Percentiles rank a stretch among this genome's conserved stretches.
phyloP scores from a whole-genome alignment of 2,797 vertebrate species.

The Gallinago solitaria region DNA sequence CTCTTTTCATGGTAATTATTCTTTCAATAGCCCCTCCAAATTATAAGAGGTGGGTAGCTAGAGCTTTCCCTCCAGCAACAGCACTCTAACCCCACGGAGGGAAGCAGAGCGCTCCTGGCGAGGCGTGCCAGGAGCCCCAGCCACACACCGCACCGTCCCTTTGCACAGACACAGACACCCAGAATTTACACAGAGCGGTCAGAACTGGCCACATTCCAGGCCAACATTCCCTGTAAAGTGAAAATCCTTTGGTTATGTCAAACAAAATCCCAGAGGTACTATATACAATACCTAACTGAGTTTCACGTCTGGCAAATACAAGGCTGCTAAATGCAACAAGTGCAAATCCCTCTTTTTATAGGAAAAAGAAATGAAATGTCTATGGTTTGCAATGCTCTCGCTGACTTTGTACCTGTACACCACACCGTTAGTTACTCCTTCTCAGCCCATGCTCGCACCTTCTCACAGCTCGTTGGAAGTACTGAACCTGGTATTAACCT shows the following conservation, averaged over 20 bases:
- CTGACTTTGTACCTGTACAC: background rate
- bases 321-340: background rate
- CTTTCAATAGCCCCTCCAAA: background rate
- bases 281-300: background rate
- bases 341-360: background rate
- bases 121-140: background rate
- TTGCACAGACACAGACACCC: background rate
- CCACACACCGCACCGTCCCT: background rate
- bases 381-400: background rate
- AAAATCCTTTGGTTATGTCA: slow-evolving; percentile 23
- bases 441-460: background rate
- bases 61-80: background rate
- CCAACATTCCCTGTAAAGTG: slow-evolving; percentile 1
- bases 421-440: background rate
- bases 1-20: background rate
- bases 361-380: background rate
- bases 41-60: background rate
- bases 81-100: background rate
- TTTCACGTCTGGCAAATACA: background rate
- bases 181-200: background rate
- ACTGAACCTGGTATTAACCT: background rate
- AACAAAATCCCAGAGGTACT: slow-evolving; percentile 17
- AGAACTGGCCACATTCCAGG: background rate
- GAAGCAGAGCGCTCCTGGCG: background rate
- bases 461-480: background rate